A percentile compares a stretch with the other conserved stretches of the same genome.
These are phyloP conservation scores for Auanema sp. DNA, from an alignment of 2,888 invertebrate genomes.

Conservation along the genomic window DNA sequence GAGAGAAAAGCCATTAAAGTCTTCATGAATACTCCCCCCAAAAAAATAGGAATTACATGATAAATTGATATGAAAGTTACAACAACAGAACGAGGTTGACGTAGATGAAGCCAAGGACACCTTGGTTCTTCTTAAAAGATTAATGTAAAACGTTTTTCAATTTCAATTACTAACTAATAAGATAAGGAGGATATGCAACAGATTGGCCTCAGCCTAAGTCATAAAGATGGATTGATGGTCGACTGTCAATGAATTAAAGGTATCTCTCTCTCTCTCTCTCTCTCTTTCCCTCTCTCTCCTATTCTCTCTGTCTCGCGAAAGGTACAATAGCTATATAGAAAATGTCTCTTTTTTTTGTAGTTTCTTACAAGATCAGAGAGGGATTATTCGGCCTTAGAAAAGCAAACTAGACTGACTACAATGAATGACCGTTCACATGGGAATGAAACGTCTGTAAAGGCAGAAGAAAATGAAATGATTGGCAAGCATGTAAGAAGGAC, in stretches of 20 bases:
- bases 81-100: background rate
- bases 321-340: no score
- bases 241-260: conserved; percentile 10
- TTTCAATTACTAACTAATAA: background rate
- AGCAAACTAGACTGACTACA: background rate
- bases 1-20: background rate
- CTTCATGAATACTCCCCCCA: background rate
- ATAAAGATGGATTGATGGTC: conserved; percentile 22
- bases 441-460: background rate
- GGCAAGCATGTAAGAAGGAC: no score
- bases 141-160: background rate
- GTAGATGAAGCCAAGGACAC: no score
- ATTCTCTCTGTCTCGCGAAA: no score
- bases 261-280: no score
- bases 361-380: no score
- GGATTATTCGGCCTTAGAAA: no score
- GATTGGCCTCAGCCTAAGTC: conserved; percentile 17
- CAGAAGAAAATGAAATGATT: conserved; percentile 3
- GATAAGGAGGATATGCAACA: background rate
- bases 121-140: background rate
- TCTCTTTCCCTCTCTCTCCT: no score
- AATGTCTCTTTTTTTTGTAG: no score
- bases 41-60: background rate
- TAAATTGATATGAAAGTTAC: background rate
- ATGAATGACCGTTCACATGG: background rate